Evolutionary conservation across 1,140 invertebrate species (phyloP).

Genomic region (Chymomyza costata): DNA sequence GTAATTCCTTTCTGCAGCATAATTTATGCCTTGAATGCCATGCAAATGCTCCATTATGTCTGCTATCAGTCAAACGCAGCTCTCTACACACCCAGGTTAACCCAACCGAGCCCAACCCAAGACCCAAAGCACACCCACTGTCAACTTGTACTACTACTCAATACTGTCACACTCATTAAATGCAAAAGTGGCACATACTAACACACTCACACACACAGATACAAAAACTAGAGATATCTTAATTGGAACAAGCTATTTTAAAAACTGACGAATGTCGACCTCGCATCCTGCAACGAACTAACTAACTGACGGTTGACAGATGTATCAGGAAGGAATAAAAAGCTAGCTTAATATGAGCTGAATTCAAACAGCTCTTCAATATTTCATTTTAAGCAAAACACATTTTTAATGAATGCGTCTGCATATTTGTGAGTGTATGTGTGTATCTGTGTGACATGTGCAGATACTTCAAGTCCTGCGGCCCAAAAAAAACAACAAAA

Average conservation of each 20-base stretch:
- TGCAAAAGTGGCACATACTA: constrained; percentile 4
- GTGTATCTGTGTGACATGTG: too few relatives aligned
- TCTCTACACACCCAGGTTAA: too few relatives aligned
- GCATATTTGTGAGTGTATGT: background rate
- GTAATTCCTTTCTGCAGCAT: too few relatives aligned
- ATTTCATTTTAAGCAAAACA: constrained; percentile 5
- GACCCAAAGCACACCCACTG: background rate
- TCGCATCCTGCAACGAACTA: background rate
- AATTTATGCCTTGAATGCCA: too few relatives aligned
- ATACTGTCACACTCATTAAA: constrained; percentile 15
- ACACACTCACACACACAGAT: too few relatives aligned
- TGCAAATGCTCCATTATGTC: too few relatives aligned
- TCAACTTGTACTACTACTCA: constrained; percentile 3
- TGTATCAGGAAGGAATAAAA: too few relatives aligned
- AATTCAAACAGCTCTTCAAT: constrained; percentile 8
- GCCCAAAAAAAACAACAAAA: constrained; percentile 3
- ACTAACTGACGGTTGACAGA: too few relatives aligned
- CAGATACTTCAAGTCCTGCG: too few relatives aligned
- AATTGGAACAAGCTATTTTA: background rate
- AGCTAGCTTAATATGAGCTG: too few relatives aligned
- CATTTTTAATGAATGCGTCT: constrained; percentile 7
- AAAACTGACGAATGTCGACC: background rate
- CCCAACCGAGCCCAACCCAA: background rate
- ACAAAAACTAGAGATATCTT: too few relatives aligned
- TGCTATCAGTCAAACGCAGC: too few relatives aligned